A percentile compares a stretch with the other conserved stretches of the same genome.
Conservation (phyloP, 1,140 invertebrate species). For the Bombus consobrinus region DNA sequence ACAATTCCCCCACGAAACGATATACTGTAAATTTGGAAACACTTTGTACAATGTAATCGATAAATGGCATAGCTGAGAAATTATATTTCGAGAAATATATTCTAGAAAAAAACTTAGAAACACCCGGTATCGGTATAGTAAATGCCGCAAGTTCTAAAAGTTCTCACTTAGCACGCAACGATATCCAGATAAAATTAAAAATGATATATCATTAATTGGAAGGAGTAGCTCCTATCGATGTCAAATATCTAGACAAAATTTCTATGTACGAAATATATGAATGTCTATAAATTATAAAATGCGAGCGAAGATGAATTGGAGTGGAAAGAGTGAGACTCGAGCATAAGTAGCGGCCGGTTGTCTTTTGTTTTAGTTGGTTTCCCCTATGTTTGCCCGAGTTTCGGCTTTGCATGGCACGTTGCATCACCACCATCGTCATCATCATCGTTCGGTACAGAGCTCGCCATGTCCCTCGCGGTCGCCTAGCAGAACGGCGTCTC, state of each 20-base stretch:
- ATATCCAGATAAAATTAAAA: no score
- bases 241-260: no score
- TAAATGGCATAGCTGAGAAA: neutral
- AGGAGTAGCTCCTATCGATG: no score
- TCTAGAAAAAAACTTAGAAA: no score
- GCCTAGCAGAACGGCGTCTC: slow-evolving; percentile 80
- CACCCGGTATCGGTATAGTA: no score
- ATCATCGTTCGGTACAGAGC: slow-evolving; percentile 66
- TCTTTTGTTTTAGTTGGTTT: slow-evolving; percentile 80
- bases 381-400: slow-evolving; percentile 80
- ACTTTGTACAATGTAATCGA: neutral
- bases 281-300: no score
- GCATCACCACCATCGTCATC: slow-evolving; percentile 52
- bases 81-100: no score
- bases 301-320: neutral
- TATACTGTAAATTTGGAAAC: neutral
- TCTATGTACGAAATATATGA: no score
- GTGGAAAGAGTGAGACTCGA: neutral
- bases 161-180: no score
- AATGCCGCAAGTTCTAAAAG: no score
- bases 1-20: neutral
- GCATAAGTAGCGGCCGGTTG: slow-evolving; percentile 56
- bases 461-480: slow-evolving; percentile 75
- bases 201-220: no score
- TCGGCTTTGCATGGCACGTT: slow-evolving; percentile 81